Conservation (phyloP, 2,888 invertebrate genomes). For the Apocheima hispidaria region DNA sequence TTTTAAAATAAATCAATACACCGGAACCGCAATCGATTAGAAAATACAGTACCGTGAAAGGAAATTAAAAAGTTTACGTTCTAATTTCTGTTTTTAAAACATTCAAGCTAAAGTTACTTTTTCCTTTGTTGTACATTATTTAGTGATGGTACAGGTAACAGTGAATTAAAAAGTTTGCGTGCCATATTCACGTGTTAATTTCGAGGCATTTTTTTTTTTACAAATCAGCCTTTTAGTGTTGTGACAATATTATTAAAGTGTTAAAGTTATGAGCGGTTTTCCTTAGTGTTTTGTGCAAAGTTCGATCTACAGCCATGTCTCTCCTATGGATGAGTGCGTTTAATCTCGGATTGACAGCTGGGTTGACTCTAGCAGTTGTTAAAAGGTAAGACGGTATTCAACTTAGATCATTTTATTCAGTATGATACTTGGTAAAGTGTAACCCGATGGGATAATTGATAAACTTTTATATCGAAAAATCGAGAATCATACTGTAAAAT, state of each 20-base stretch:
- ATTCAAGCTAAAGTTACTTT: not conserved
- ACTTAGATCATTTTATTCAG: not conserved
- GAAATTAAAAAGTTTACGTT: slow-evolving; percentile 11
- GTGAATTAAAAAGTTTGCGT: slow-evolving; percentile 1
- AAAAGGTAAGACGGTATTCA: slow-evolving; percentile 78
- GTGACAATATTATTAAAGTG: slow-evolving; percentile 12
- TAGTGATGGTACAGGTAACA: not conserved
- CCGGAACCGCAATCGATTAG: slow-evolving; percentile 3
- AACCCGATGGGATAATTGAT: too few relatives aligned
- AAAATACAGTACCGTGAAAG: not conserved
- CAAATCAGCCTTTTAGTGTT: not conserved
- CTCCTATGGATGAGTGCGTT: slow-evolving; percentile 88
- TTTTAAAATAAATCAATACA: slow-evolving; percentile 18
- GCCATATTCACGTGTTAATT: not conserved
- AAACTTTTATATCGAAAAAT: too few relatives aligned
- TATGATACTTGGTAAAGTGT: not conserved
- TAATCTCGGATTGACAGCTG: slow-evolving; percentile 88
- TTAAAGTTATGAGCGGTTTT: slow-evolving; percentile 14
- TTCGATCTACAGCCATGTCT: slow-evolving; percentile 79
- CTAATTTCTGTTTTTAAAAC: not conserved
- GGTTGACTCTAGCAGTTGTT: slow-evolving; percentile 87
- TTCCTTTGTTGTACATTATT: not conserved
- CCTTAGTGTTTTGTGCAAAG: slow-evolving; percentile 36
- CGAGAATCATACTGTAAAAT: too few relatives aligned
- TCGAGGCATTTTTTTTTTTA: not conserved